phyloP scores from a whole-genome alignment of 1,140 invertebrate genomes.

The Musca domestica region DNA sequence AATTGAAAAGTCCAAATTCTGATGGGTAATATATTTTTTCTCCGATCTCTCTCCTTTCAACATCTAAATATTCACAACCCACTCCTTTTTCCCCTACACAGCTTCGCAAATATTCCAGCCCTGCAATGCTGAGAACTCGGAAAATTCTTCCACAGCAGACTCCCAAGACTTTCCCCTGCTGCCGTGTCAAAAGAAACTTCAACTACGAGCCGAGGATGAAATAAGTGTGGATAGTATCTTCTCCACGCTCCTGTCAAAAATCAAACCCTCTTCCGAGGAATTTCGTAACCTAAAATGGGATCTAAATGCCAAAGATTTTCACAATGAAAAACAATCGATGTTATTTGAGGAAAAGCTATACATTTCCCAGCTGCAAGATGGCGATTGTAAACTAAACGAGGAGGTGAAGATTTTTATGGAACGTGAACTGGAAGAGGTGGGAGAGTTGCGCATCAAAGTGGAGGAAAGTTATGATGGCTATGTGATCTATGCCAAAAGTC shows the following conservation, averaged over 20 bases:
- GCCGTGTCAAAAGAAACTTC: constrained; percentile 33
- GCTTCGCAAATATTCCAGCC: neutral
- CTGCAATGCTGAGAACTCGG: neutral
- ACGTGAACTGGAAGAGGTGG: constrained; percentile 42
- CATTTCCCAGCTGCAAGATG: constrained; percentile 38
- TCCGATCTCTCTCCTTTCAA: no score
- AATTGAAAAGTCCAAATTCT: no score
- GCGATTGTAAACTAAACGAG: constrained; percentile 42
- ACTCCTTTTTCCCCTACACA: neutral
- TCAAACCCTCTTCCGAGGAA: constrained; percentile 36
- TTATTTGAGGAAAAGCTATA: constrained; percentile 42
- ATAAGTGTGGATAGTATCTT: constrained; percentile 49
- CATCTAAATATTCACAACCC: no score
- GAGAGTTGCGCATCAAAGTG: constrained; percentile 40
- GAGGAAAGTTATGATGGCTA: constrained; percentile 45
- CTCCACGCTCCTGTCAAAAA: constrained; percentile 34
- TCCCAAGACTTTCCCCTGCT: neutral
- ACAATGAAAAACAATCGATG: constrained; percentile 37
- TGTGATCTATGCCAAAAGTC: constrained; percentile 43
- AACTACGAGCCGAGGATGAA: constrained; percentile 43
- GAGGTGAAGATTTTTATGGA: constrained; percentile 43
- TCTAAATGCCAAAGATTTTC: constrained; percentile 39
- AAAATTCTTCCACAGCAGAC: constrained; percentile 3
- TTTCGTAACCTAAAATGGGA: constrained; percentile 35
- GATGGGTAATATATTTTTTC: no score